Conservation (phyloP, 2,888 invertebrate genomes). For the Athalia cordata region DNA sequence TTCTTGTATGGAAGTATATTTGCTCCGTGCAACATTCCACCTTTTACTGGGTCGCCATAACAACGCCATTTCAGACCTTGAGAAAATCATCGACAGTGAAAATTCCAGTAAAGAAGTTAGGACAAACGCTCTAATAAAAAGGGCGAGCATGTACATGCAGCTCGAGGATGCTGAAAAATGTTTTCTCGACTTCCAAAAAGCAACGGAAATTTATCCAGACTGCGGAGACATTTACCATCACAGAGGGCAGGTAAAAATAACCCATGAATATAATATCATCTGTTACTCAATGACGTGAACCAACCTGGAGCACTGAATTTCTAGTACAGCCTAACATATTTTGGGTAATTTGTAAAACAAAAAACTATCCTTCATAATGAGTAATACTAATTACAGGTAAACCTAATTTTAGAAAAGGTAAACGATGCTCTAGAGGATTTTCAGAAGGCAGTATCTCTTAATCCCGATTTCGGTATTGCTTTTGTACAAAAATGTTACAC, state of each 20-base stretch:
- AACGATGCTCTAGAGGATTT: constrained; percentile 90
- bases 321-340: not conserved
- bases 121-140: constrained; percentile 91
- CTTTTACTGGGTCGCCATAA: constrained; percentile 85
- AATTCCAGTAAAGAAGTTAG: constrained; percentile 79
- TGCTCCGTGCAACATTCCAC: constrained; percentile 91
- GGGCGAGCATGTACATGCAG: constrained; percentile 90
- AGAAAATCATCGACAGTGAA: constrained; percentile 80
- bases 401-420: constrained; percentile 87
- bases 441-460: constrained; percentile 86
- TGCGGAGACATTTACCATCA: constrained; percentile 95
- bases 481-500: constrained; percentile 94
- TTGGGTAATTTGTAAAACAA: not conserved
- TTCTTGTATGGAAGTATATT: constrained; percentile 79
- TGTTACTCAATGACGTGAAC: not conserved
- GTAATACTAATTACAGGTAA: constrained; percentile 78
- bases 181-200: constrained; percentile 86
- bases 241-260: constrained; percentile 80
- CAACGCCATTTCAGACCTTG: constrained; percentile 83
- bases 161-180: constrained; percentile 84
- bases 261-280: constrained; percentile 1
- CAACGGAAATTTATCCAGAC: constrained; percentile 84
- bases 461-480: constrained; percentile 90
- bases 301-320: not conserved
- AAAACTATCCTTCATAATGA: too few species aligned